Percentiles rank a stretch among this genome's conserved stretches.
phyloP scores from a whole-genome alignment of 2,113 vertebrate genomes.

The Orthonyx spaldingii region DNA sequence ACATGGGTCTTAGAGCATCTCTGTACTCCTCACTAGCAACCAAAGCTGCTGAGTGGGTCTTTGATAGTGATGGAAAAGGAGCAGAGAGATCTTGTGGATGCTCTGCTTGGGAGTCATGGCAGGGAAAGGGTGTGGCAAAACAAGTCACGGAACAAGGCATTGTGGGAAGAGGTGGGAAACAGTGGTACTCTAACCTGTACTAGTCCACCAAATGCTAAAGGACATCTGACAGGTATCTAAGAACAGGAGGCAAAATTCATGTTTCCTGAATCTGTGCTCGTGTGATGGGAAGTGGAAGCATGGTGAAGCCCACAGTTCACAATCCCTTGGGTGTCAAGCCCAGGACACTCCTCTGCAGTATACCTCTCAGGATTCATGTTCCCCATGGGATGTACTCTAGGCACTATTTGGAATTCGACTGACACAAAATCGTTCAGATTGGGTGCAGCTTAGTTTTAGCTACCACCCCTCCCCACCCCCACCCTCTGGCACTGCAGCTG shows the following conservation, averaged over 20 bases:
- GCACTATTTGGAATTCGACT: not conserved
- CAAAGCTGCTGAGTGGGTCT: not conserved
- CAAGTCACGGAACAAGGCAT: not conserved
- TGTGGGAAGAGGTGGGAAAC: not conserved
- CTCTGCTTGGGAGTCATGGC: not conserved
- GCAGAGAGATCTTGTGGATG: not conserved
- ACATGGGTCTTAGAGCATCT: rapidly evolving
- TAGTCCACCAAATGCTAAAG: not conserved
- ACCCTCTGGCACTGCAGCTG: not conserved
- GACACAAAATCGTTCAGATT: not conserved
- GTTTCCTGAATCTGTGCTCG: not conserved
- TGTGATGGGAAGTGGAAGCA: not conserved
- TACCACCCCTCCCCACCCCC: no score
- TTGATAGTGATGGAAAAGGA: not conserved
- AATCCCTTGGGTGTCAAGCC: not conserved
- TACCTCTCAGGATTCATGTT: not conserved
- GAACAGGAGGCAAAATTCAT: not conserved
- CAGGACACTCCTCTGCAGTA: not conserved
- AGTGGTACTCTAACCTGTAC: not conserved
- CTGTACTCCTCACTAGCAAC: not conserved
- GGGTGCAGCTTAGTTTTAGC: not conserved
- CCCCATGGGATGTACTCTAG: not conserved
- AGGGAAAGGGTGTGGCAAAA: not conserved
- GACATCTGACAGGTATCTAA: not conserved
- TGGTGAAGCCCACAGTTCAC: not conserved